These are phyloP conservation scores for Hydropotes inermis DNA, from an alignment of 2,113 vertebrate genomes.

Conservation along the genomic window DNA sequence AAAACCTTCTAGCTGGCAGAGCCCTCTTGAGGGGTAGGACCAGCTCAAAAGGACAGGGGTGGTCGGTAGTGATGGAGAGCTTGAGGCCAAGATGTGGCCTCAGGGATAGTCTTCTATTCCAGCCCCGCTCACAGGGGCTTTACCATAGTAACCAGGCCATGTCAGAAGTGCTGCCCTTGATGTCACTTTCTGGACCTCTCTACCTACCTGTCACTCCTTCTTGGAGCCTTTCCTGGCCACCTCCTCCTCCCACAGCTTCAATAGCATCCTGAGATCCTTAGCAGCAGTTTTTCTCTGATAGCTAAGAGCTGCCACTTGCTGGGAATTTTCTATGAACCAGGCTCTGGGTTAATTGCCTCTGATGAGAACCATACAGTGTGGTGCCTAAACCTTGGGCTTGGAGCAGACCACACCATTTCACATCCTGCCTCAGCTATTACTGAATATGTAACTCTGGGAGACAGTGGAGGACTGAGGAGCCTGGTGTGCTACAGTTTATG, in stretches of 20 bases:
- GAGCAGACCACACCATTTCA: background rate
- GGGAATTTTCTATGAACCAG: background rate
- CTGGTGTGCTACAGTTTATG: background rate
- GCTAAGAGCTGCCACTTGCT: background rate
- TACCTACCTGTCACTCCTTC: background rate
- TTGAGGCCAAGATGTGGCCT: background rate
- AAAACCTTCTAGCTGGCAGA: background rate
- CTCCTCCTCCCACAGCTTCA: background rate
- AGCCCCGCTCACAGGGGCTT: accelerated
- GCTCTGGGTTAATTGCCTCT: background rate
- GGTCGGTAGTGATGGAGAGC: background rate
- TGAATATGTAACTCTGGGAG: background rate
- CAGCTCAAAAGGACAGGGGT: background rate
- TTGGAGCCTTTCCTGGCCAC: background rate
- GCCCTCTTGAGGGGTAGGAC: background rate
- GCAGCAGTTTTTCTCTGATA: background rate
- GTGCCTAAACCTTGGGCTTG: background rate
- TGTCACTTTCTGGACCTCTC: background rate
- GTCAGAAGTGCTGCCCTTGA: background rate
- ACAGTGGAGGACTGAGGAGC: background rate
- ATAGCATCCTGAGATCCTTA: background rate
- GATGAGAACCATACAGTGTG: background rate
- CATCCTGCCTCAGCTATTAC: background rate
- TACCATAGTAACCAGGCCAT: accelerated
- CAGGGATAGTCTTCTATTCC: background rate